These are phyloP conservation scores for Zaprionus obscuricornis DNA, from an alignment of 2,888 invertebrate genomes.

Conservation along the genomic window DNA sequence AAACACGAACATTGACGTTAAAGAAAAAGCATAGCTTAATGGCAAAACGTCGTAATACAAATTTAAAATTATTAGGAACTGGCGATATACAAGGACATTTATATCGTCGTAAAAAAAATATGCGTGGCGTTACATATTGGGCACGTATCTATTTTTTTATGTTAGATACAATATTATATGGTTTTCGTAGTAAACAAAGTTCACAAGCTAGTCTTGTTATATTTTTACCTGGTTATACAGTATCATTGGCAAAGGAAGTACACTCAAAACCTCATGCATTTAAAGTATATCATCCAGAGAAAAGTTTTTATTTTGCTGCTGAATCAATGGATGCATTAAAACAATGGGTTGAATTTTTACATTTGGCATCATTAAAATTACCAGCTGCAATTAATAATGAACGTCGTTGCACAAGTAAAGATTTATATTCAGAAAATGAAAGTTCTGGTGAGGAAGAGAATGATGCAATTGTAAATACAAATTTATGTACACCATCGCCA, in stretches of 20 bases:
- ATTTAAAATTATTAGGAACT: constrained; percentile 89
- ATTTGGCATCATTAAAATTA: constrained; percentile 85
- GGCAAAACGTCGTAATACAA: constrained; percentile 89
- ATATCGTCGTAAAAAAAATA: constrained; percentile 88
- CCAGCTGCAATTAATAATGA: constrained; percentile 30
- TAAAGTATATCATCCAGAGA: constrained; percentile 94
- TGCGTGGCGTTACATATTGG: constrained; percentile 88
- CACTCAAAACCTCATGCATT: constrained; percentile 95
- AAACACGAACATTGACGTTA: constrained; percentile 85
- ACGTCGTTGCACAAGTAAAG: constrained; percentile 65
- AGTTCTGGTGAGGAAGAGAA: constrained; percentile 85
- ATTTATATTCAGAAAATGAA: constrained; percentile 86
- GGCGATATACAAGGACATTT: constrained; percentile 91
- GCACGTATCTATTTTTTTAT: constrained; percentile 91
- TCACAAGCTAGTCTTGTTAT: constrained; percentile 92
- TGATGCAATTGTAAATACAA: constrained; percentile 73
- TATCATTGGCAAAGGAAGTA: constrained; percentile 92
- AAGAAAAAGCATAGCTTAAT: constrained; percentile 90
- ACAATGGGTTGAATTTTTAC: constrained; percentile 90
- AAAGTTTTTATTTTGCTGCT: constrained; percentile 93
- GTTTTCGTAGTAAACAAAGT: constrained; percentile 87
- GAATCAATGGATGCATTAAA: constrained; percentile 89
- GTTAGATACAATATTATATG: constrained; percentile 88
- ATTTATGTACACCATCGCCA: constrained; percentile 81
- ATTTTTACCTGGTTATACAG: constrained; percentile 93